Evolutionary conservation across 2,113 vertebrate species (phyloP).

Genomic region (Ciconia boyciana): DNA sequence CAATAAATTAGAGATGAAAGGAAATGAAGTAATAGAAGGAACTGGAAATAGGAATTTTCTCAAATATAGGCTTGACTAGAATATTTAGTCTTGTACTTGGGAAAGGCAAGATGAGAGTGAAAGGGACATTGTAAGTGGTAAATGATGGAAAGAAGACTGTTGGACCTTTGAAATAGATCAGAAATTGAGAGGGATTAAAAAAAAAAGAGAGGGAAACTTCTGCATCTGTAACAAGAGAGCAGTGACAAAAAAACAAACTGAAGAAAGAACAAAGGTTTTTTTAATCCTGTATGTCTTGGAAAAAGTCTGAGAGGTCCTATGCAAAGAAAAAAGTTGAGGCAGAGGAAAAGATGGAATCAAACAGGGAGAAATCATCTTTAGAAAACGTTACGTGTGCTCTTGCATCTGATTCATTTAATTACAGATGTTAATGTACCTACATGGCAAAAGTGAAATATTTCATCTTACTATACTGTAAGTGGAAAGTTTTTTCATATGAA

Average conservation of each 20-base stretch:
- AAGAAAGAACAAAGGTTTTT: background rate
- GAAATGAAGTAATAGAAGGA: background rate
- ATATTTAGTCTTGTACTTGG: background rate
- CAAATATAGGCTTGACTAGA: background rate
- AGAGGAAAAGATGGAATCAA: background rate
- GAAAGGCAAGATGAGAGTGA: background rate
- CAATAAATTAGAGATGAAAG: background rate
- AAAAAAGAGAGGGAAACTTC: background rate
- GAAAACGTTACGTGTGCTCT: background rate
- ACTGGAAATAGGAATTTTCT: background rate
- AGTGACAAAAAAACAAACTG: background rate
- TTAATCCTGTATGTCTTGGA: background rate
- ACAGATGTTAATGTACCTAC: background rate
- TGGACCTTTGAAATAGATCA: background rate
- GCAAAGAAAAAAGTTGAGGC: background rate
- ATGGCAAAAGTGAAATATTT: background rate
- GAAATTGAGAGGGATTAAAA: background rate
- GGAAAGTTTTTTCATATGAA: slow-evolving; percentile 1
- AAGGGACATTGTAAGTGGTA: background rate
- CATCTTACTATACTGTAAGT: background rate
- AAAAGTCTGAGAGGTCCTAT: background rate
- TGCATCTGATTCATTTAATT: background rate
- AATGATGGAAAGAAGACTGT: background rate
- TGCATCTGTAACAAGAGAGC: background rate
- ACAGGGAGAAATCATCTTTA: background rate